phyloP scores from a whole-genome alignment of 2,113 vertebrate species.

The Furnarius figulus region DNA sequence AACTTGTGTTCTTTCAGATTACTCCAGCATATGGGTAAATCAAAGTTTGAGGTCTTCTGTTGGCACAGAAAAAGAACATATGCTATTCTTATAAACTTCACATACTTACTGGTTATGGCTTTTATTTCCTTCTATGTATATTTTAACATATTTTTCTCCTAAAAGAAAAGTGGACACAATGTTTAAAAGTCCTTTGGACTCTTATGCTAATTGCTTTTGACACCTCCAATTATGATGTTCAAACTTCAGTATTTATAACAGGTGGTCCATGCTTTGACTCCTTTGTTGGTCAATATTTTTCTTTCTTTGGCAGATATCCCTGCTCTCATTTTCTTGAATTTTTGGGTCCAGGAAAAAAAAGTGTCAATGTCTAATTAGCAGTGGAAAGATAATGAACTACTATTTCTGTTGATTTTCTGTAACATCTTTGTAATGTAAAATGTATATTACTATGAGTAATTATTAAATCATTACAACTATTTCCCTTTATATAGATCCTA shows the following conservation, averaged over 20 bases:
- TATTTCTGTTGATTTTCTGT: not conserved
- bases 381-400: not conserved
- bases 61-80: constrained; percentile 58
- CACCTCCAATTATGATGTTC: not conserved
- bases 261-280: not conserved
- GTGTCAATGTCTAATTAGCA: constrained; percentile 4
- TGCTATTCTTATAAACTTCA: constrained; percentile 59
- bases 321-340: not conserved
- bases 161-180: not conserved
- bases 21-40: constrained; percentile 59
- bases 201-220: not conserved
- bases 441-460: not conserved
- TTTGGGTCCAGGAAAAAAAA: not conserved
- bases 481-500: not conserved
- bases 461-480: not conserved
- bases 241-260: not conserved
- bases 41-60: constrained; percentile 58
- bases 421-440: not conserved
- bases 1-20: constrained; percentile 43
- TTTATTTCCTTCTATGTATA: constrained; percentile 10
- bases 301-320: not conserved
- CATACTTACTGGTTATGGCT: constrained; percentile 22
- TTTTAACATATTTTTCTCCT: constrained; percentile 8
- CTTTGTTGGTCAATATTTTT: constrained; percentile 24
- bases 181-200: not conserved